These are phyloP conservation scores for Cetonia aurata DNA, from an alignment of 2,888 invertebrate species.

Conservation along the genomic window DNA sequence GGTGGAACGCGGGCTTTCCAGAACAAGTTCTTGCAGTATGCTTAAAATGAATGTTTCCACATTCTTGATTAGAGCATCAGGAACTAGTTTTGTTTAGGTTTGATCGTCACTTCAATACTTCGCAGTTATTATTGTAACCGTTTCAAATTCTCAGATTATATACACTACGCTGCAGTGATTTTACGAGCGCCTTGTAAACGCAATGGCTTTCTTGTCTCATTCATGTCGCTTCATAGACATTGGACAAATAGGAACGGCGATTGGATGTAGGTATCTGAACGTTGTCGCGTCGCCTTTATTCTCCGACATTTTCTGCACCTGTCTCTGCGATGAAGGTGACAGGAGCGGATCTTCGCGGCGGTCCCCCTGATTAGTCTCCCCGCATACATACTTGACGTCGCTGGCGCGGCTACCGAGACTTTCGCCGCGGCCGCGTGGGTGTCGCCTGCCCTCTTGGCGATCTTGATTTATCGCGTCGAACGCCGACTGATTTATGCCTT, in stretches of 20 bases:
- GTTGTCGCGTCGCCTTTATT: conserved; percentile 5
- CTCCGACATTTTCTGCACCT: conserved; percentile 7
- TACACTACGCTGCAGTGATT: too few relatives aligned
- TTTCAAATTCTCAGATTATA: too few relatives aligned
- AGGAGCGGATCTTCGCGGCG: conserved; percentile 11
- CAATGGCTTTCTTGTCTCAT: conserved; percentile 3
- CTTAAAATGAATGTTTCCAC: too few relatives aligned
- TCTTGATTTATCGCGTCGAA: conserved; percentile 34
- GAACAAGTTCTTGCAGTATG: too few relatives aligned
- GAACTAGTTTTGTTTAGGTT: too few relatives aligned
- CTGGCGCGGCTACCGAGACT: conserved; percentile 20
- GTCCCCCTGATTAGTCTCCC: conserved; percentile 20
- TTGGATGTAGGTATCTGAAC: conserved; percentile 5
- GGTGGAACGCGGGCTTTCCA: too few relatives aligned
- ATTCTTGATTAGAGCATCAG: too few relatives aligned
- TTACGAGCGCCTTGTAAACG: background rate
- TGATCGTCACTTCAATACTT: too few relatives aligned
- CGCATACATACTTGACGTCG: conserved; percentile 12
- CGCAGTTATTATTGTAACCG: too few relatives aligned
- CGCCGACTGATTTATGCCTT: conserved; percentile 35
- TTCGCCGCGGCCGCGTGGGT: conserved; percentile 34
- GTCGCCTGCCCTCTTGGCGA: conserved; percentile 29
- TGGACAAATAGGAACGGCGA: conserved; percentile 9
- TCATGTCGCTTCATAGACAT: background rate
- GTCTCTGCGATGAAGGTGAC: conserved; percentile 1